These are phyloP conservation scores for Cygnus buccinator DNA, from an alignment of 2,113 vertebrate species.

Conservation along the genomic window DNA sequence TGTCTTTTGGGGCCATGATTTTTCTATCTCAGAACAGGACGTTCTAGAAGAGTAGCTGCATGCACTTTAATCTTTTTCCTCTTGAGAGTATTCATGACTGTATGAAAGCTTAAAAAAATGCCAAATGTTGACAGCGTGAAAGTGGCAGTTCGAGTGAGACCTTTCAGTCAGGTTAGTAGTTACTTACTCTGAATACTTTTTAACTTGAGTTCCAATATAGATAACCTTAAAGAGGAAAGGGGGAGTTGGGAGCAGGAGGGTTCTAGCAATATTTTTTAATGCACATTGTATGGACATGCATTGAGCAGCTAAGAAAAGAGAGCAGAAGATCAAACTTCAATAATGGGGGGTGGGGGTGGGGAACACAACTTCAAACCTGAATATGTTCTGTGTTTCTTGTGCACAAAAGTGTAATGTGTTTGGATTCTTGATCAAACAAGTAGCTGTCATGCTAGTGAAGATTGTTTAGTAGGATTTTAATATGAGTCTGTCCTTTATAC, in stretches of 20 bases:
- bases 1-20: background rate
- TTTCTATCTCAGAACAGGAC: background rate
- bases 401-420: background rate
- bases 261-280: background rate
- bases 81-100: background rate
- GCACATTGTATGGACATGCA: background rate
- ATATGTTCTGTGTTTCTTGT: background rate
- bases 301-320: background rate
- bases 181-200: background rate
- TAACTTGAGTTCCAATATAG: background rate
- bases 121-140: slow-evolving; percentile 79
- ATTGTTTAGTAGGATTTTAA: background rate
- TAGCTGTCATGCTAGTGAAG: background rate
- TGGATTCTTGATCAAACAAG: background rate
- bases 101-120: slow-evolving; percentile 46
- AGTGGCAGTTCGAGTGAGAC: slow-evolving; percentile 82
- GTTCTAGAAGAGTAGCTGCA: background rate
- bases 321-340: background rate
- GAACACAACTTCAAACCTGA: background rate
- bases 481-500: background rate
- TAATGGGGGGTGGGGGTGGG: background rate
- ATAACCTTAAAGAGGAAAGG: background rate
- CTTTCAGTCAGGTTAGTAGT: slow-evolving; percentile 86
- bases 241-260: background rate
- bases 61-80: background rate